Conservation (phyloP, 2,888 invertebrate genomes). For the Ophion slaviceki region DNA sequence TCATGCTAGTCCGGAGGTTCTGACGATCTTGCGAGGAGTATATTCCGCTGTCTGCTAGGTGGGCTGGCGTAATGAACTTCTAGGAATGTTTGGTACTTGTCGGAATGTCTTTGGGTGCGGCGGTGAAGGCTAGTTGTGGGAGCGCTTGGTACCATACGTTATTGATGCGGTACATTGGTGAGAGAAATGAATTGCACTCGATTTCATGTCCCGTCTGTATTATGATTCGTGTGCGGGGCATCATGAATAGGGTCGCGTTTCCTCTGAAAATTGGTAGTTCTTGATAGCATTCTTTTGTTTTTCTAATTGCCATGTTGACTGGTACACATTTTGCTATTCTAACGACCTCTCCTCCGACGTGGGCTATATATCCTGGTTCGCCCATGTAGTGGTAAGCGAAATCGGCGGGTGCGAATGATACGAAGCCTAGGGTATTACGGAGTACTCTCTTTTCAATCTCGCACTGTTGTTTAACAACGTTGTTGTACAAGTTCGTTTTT, state of each 20-base stretch:
- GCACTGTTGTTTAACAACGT: too few species aligned
- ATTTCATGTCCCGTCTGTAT: too few species aligned
- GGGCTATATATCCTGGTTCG: background rate
- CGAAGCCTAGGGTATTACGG: background rate
- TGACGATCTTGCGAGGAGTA: background rate
- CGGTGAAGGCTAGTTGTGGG: background rate
- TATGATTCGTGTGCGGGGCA: too few species aligned
- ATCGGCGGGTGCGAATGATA: background rate
- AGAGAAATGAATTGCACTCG: too few species aligned
- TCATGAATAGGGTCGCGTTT: too few species aligned
- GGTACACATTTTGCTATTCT: constrained; percentile 9
- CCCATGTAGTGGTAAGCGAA: constrained; percentile 3
- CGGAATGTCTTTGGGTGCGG: background rate
- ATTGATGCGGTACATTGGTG: too few species aligned
- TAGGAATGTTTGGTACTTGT: background rate
- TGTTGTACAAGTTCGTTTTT: too few species aligned
- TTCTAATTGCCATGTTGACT: background rate
- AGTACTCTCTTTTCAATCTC: too few species aligned
- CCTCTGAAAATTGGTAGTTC: background rate
- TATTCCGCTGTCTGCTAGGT: background rate
- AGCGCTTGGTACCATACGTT: background rate
- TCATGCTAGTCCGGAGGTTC: background rate
- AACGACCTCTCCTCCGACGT: constrained; percentile 5
- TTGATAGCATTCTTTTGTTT: background rate
- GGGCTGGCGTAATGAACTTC: background rate